Percentiles rank a stretch among this genome's conserved stretches.
Evolutionary conservation across 2,888 invertebrate species (phyloP).

Genomic region (Carpatolechia fugitivella): DNA sequence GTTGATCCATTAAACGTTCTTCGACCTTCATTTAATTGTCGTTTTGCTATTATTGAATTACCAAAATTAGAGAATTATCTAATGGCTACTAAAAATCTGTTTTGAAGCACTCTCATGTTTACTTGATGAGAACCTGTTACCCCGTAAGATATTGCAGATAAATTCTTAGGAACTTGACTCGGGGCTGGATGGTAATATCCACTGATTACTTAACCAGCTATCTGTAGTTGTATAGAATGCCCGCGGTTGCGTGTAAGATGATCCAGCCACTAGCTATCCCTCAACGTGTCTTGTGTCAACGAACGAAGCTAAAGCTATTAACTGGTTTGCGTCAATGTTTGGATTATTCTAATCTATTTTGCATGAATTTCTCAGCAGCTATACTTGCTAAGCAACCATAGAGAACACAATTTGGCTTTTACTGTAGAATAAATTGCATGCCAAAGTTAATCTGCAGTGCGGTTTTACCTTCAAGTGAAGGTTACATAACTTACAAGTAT

Average conservation of each 20-base stretch:
- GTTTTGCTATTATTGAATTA: background rate
- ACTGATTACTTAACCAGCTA: conserved; percentile 18
- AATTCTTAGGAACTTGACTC: background rate
- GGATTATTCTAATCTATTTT: conserved; percentile 8
- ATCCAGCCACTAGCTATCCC: conserved; percentile 15
- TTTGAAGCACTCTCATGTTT: too few species aligned
- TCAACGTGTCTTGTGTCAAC: conserved; percentile 12
- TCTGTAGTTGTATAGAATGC: conserved; percentile 10
- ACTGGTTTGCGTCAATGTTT: conserved; percentile 7
- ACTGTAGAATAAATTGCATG: background rate
- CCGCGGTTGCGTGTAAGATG: conserved; percentile 17
- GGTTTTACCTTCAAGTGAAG: too few species aligned
- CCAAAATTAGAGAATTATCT: too few species aligned
- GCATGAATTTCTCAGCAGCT: background rate
- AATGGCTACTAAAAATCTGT: too few species aligned
- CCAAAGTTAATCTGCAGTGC: background rate
- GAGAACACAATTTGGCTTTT: background rate
- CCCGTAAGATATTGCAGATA: background rate
- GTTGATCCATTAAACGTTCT: background rate
- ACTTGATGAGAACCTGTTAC: too few species aligned
- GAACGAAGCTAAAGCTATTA: conserved; percentile 12
- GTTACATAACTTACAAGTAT: too few species aligned
- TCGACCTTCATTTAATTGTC: background rate
- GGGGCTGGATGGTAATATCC: conserved; percentile 4
- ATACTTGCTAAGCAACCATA: background rate